Percentiles rank a stretch among this genome's conserved stretches.
phyloP scores from a whole-genome alignment of 2,888 invertebrate species.

The Drosophila parthenogenetica region DNA sequence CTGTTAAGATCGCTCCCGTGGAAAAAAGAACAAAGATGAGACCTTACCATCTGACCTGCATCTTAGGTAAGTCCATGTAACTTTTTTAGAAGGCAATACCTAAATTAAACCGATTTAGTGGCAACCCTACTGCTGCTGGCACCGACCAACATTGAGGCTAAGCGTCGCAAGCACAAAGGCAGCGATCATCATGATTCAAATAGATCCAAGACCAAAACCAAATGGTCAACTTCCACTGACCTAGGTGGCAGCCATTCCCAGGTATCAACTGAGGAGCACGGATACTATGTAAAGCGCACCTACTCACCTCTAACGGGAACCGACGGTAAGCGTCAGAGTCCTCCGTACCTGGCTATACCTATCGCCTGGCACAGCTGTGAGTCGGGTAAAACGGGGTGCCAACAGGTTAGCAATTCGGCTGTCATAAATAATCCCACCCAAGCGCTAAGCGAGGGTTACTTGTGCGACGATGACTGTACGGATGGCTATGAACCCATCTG shows the following conservation, averaged over 20 bases:
- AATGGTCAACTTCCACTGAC: slow-evolving; percentile 80
- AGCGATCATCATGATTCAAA: slow-evolving; percentile 55
- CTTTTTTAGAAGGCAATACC: neutral
- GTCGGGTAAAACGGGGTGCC: slow-evolving; percentile 53
- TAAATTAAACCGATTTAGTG: slow-evolving; percentile 32
- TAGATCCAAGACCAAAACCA: slow-evolving; percentile 80
- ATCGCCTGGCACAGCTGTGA: slow-evolving; percentile 79
- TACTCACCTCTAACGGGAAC: slow-evolving; percentile 54
- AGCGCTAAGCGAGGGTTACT: slow-evolving; percentile 73
- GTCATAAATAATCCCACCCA: slow-evolving; percentile 69
- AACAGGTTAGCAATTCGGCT: slow-evolving; percentile 59
- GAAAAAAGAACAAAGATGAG: slow-evolving; percentile 50
- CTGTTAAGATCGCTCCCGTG: slow-evolving; percentile 47
- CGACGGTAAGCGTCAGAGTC: slow-evolving; percentile 55
- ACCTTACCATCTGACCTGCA: slow-evolving; percentile 47
- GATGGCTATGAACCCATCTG: slow-evolving; percentile 79
- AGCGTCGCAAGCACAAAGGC: slow-evolving; percentile 72
- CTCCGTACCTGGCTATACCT: slow-evolving; percentile 80
- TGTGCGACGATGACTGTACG: slow-evolving; percentile 80
- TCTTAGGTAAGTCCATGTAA: slow-evolving; percentile 58
- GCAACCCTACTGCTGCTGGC: slow-evolving; percentile 59
- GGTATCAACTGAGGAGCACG: slow-evolving; percentile 80
- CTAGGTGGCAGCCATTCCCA: slow-evolving; percentile 60
- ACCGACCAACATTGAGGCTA: slow-evolving; percentile 61
- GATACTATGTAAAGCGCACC: slow-evolving; percentile 82